Base-by-base conservation (phyloP, 2,888 invertebrate species). In the Nomada fabriciana region DNA sequence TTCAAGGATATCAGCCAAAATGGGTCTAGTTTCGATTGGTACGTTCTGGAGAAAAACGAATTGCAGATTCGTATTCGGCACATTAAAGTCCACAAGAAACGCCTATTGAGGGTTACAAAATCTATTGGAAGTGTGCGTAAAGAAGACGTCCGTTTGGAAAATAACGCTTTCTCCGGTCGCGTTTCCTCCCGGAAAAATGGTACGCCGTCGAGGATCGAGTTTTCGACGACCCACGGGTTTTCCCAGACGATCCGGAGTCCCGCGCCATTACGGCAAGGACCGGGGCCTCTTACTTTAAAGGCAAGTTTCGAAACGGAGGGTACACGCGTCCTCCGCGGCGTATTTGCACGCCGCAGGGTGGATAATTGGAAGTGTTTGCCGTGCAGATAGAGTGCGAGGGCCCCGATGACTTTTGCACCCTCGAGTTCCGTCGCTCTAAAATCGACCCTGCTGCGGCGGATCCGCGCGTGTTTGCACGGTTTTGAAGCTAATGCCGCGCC, bases 321-420 rank as follows among this genome's bases (percentile, higher is more conserved):
- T 5, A 10, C n/a, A 36, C 15, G 52, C 15, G 55, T 74, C 23
- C 61, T 64, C 11, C 67, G 11, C 13, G 47, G 11, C 36, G 70
- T 81, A 74, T 83, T 81, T 81, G 76, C 73, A 53, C 74, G 63
- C 55, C 74, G 55, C 63, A 52, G 67, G 78, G 78, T 67, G 88
- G 84, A 86, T 89, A 87, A 84, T 83, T 82, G 67, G n/a, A 74
- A 89, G 87, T 90, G 87, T 90, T 89, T 89, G 88, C 83, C 78
- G 52, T 83, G 29, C 77, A 87, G 85, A 86, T 86, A 76, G 72
- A 81, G 73, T 43, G 73, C 59, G 64, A 80, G 76, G 70, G 71
- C 36, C 50, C 50, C 52, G 50, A 78, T 81, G 85, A 85, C 87
- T 87, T 85, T 81, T 72, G 71, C 86, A 79, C 87, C 87, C 87